Base-by-base conservation (phyloP, 2,113 vertebrate genomes). In the Oryzias javanicus region DNA sequence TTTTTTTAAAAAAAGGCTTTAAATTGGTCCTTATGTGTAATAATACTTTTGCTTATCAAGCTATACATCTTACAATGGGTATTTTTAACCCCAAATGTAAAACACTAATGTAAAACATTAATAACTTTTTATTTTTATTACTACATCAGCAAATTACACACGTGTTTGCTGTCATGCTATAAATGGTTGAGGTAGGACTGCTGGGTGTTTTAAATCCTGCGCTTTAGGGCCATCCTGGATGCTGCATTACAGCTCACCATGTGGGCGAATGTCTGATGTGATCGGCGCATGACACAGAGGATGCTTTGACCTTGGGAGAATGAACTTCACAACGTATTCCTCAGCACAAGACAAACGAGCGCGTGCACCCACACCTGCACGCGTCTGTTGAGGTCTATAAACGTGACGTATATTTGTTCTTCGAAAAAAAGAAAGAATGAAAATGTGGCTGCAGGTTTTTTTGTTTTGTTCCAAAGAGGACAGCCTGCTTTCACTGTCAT, bases 111-210 rank as follows among this genome's bases (percentile, higher is more conserved):
- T n/a, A n/a, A 47, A 12, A 12, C n/a, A 19, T 1, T 25, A 47
- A 22, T 5, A 69, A 46, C 10, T 17, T 35, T 50, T 61, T 27
- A 7, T 35, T 14, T 14, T 25, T 29, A 15, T 7, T 27, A 46
- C 17, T 1, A 0, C 17, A 59, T 55, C 48, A 46, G 40, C 59
- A 57, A 4, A 54, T 19, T 29, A 16, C 58, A 64, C 56, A 64
- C 5, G 60, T 56, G 45, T 48, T 56, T 56, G 48, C 42, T 42
- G 18, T 18, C 18, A 1, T 17, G 6, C 47, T 49, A 55, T 70
- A 52, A 76, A 72, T 75, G 60, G 80, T 65, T 67, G 46, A 75
- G 42, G 20, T 19, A 69, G 19, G 8, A 57, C 60, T 45, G 49
- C 40, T 63, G 46, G 62, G 46, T 24, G 17, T 60, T 45, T 66